phyloP scores from a whole-genome alignment of 2,888 invertebrate genomes.

The Peribatodes rhomboidaria region DNA sequence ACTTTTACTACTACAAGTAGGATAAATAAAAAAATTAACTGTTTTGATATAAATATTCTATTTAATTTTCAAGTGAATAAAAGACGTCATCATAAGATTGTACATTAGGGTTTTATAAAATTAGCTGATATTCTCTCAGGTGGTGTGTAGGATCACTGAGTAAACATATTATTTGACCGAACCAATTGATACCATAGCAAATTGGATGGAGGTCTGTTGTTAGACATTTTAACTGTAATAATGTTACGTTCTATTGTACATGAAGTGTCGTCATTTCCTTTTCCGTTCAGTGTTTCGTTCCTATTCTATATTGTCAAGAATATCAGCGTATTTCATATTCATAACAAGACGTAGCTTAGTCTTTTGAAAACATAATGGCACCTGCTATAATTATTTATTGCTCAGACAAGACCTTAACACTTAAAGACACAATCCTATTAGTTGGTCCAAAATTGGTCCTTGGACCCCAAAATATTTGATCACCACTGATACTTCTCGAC shows the following conservation, averaged over 20 bases:
- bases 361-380: constrained; percentile 45
- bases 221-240: too few relatives aligned
- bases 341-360: constrained; percentile 24
- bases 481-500: constrained; percentile 2
- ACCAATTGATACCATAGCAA: too few relatives aligned
- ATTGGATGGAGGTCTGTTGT: too few relatives aligned
- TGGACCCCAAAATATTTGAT: constrained; percentile 13
- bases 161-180: not conserved
- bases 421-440: constrained; percentile 26
- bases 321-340: constrained; percentile 18
- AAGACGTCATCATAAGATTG: constrained; percentile 11
- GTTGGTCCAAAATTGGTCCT: constrained; percentile 21
- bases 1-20: too few relatives aligned
- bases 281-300: not conserved
- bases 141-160: not conserved
- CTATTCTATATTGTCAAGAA: not conserved
- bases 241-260: too few relatives aligned
- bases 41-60: constrained; percentile 20
- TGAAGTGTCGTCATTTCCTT: not conserved
- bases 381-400: constrained; percentile 38
- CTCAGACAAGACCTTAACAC: constrained; percentile 13
- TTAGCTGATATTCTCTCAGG: constrained; percentile 11
- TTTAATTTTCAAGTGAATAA: constrained; percentile 30
- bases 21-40: constrained; percentile 4
- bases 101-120: constrained; percentile 17